Conservation (phyloP, 2,888 invertebrate genomes). For the Acrobasis consociella region DNA sequence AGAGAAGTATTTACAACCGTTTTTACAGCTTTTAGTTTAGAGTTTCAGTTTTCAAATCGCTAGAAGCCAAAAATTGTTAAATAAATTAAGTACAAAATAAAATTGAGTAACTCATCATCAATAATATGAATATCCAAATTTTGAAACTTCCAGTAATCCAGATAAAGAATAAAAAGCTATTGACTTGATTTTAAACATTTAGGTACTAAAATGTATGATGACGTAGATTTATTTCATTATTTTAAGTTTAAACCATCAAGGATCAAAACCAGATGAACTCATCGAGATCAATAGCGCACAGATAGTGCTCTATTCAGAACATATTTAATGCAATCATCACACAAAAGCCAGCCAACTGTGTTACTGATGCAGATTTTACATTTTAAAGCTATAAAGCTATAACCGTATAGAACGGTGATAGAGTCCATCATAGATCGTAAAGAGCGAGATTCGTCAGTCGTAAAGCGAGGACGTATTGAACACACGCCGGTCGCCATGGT, state of each 20-base stretch:
- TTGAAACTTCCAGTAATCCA: no score
- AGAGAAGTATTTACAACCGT: background rate
- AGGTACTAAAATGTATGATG: background rate
- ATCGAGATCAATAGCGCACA: background rate
- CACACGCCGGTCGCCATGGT: slow-evolving; percentile 62
- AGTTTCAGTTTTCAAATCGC: no score
- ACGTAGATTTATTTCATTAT: background rate
- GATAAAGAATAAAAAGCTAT: no score
- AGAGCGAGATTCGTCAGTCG: slow-evolving; percentile 34
- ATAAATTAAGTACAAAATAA: no score
- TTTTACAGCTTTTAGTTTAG: background rate
- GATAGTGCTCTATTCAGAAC: background rate
- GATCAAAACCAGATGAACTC: background rate
- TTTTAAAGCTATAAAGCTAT: slow-evolving; percentile 11
- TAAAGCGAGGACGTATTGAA: slow-evolving; percentile 49
- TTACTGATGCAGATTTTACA: slow-evolving; percentile 19
- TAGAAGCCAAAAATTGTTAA: no score
- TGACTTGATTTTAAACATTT: no score
- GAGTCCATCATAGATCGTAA: slow-evolving; percentile 16
- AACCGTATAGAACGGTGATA: slow-evolving; percentile 13
- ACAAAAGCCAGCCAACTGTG: slow-evolving; percentile 1
- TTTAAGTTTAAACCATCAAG: background rate
- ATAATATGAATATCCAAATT: no score
- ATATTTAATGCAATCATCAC: slow-evolving; percentile 5
- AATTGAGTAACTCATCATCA: no score